Base-by-base conservation (phyloP, 2,797 vertebrate species). In the Perodicticus potto region DNA sequence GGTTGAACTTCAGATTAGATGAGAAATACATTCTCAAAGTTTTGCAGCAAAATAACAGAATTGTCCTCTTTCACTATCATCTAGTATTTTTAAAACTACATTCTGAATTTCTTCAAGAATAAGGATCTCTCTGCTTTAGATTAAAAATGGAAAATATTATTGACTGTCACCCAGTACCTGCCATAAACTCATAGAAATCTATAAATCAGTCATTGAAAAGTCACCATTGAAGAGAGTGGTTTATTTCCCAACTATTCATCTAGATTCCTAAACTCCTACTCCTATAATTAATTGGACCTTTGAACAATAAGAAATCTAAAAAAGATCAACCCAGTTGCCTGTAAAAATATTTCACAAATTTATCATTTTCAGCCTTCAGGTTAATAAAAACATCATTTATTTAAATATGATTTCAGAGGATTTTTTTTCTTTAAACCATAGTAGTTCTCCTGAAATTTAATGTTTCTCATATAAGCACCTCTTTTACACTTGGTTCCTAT, bases 31-130 rank as follows among this genome's bases (percentile, higher is more conserved):
- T 29, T 83, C 17, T 81, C n/a, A 63, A 82, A 89, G 55, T 45
- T 87, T 85, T 53, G 89, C 49, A 88, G 73, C 23, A 74, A 70
- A 86, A 32, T 91, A 55, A 45, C 16, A 86, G n/a, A 84, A 59
- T 43, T 32, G 1, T 5, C 9, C 9, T 1, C 22, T 65, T 4
- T 22, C 17, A 72, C 22, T 89, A 16, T 67, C 11, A 55, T 80
- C 37, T 34, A 27, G 32, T 69, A 11, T 45, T 85, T 76, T 83
- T 14, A 40, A 92, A 91, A 55, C 49, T 49, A 55, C 2, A 16
- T 45, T 74, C 23, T 69, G 40, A 76, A 87, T 57, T 37, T 86
- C 40, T 27, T 34, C 7, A 69, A 22, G 27, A 80, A n/a, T 11
- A 40, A 69, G 37, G 8, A 55, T 57, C 32, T 72, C 55, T 93